Percentiles rank a stretch among this genome's conserved stretches.
Evolutionary conservation across 2,888 invertebrate species (phyloP).

Genomic region (Volucella inflata): DNA sequence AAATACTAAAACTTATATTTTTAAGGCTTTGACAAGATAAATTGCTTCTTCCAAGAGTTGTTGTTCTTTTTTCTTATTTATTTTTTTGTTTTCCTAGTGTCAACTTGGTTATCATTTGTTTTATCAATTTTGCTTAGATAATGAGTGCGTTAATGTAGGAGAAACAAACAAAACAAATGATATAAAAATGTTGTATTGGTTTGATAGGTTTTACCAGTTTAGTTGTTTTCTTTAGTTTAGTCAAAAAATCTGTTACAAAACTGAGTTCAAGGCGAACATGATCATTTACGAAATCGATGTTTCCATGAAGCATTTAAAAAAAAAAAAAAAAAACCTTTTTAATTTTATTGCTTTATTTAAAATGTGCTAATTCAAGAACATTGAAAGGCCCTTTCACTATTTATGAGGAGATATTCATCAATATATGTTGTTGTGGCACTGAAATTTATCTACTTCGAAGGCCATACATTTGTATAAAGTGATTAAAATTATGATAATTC

Average conservation of each 20-base stretch:
- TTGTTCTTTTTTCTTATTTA: background rate
- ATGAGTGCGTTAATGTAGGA: background rate
- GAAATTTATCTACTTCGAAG: no score
- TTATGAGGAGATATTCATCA: no score
- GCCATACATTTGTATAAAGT: no score
- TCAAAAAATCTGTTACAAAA: slow-evolving; percentile 1
- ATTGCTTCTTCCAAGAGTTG: background rate
- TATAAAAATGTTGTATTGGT: background rate
- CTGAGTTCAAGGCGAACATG: slow-evolving; percentile 3
- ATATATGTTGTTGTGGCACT: no score
- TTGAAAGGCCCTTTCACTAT: no score
- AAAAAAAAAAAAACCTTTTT: background rate
- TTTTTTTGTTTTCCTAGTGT: background rate
- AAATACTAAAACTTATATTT: background rate
- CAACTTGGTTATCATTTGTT: slow-evolving; percentile 20
- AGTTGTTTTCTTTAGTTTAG: no score
- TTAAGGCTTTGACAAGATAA: slow-evolving; percentile 2
- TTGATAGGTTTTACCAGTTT: slow-evolving; percentile 1
- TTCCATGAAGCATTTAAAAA: background rate
- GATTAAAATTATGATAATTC: no score
- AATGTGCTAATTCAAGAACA: background rate
- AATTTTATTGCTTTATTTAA: background rate
- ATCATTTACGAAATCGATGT: background rate
- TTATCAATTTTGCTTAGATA: slow-evolving; percentile 18
- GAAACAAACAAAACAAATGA: background rate